Base-by-base conservation (phyloP, 2,797 vertebrate species). In the Cynopterus sphinx region DNA sequence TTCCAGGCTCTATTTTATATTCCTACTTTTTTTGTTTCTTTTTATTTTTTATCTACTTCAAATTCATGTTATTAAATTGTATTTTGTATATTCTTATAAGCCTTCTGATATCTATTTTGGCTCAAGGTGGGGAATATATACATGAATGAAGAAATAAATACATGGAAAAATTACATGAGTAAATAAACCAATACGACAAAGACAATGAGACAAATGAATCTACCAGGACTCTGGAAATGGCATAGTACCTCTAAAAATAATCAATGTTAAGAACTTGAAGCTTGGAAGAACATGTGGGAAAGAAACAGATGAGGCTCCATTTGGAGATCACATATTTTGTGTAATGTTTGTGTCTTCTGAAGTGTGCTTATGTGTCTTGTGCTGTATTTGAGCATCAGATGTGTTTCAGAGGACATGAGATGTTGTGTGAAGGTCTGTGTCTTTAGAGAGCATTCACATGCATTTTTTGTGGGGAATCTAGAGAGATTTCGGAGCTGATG, bases 101-200 rank as follows among this genome's bases (percentile, higher is more conserved):
- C 73, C 31, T 9, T 36, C 46, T 84, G 46, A 51, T 43, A 90
- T 92, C n/a, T 28, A 36, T 59, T 97, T 96, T 94, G 86, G 57
- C 84, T 57, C 65, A 88, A 51, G 53, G 16, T 95, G 13, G 53
- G 67, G 10, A 87, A 86, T 96, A 91, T 94, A 70, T 96, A 93
- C 4, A 46, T 75, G 31, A 67, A 95, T 92, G 57, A 88, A 87
- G 73, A 85, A 92, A 94, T 84, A 86, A 85, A 81, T 77, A 67
- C 17, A 73, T 91, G 36, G 78, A 83, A 85, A 75, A 65, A 67
- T 65, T 70, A 28, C 6, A 19, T 26, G 24, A 67, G 53, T 89
- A 43, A 93, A 83, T 93, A 75, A 92, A 84, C 36, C 46, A 65
- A 51, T 77, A 87, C 71, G 71, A 46, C 85, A 70, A 82, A 96